A percentile compares a stretch with the other conserved stretches of the same genome.
These are phyloP conservation scores for Eutrigla gurnardus DNA, from an alignment of 2,797 vertebrate genomes.

Conservation along the genomic window DNA sequence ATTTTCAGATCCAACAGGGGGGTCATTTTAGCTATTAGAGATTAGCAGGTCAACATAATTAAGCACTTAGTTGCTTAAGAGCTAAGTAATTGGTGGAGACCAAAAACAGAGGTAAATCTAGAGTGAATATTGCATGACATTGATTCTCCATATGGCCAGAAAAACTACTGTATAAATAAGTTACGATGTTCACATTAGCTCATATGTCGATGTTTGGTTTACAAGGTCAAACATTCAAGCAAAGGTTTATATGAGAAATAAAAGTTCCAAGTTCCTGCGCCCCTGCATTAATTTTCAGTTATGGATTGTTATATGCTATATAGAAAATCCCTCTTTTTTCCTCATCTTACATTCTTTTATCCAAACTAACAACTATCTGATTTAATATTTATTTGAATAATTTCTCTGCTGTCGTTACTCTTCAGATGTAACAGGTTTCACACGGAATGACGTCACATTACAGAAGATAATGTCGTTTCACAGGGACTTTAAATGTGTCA, in stretches of 20 bases:
- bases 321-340: background rate
- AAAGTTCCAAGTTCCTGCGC: background rate
- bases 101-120: background rate
- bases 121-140: background rate
- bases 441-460: background rate
- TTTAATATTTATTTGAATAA: background rate
- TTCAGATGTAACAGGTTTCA: background rate
- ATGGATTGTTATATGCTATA: too few relatives aligned
- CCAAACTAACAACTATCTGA: background rate
- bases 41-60: background rate
- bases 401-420: background rate
- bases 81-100: background rate
- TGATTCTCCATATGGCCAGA: background rate
- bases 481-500: background rate
- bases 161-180: slow-evolving; percentile 2
- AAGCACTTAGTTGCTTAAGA: background rate
- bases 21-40: background rate
- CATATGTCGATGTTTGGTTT: background rate
- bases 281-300: too few relatives aligned
- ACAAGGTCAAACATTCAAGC: background rate
- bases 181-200: background rate
- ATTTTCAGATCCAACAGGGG: background rate
- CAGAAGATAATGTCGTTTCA: background rate
- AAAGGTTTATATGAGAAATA: background rate
- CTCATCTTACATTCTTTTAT: background rate